A percentile compares a stretch with the other conserved stretches of the same genome.
Evolutionary conservation across 2,797 vertebrate species (phyloP).

Genomic region (Lepilemur septentrionalis): DNA sequence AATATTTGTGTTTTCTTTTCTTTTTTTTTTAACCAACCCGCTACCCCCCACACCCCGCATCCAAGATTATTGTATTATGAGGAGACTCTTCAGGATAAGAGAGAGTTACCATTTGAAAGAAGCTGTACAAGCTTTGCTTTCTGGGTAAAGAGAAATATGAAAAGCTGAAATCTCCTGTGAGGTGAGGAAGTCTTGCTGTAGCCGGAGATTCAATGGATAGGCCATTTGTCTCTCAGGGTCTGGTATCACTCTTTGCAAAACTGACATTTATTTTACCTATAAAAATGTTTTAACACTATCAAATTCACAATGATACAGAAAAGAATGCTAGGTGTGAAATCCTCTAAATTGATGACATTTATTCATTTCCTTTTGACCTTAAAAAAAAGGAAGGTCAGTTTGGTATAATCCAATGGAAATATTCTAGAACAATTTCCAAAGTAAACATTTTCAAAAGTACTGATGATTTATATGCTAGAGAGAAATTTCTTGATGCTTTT

Average conservation of each 20-base stretch:
- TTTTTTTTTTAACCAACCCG: neutral
- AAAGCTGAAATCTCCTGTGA: conserved; percentile 88
- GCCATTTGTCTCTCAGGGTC: conserved; percentile 89
- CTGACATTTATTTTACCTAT: conserved; percentile 97
- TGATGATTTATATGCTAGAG: neutral
- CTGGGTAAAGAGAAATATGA: conserved; percentile 85
- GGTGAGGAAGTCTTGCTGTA: conserved; percentile 80
- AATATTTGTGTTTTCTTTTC: conserved; percentile 80
- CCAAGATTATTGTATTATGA: conserved; percentile 84
- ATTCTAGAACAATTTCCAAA: conserved; percentile 38
- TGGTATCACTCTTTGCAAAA: conserved; percentile 90
- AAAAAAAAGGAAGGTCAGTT: conserved; percentile 43
- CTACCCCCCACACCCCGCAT: conserved; percentile 41
- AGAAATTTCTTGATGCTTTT: neutral
- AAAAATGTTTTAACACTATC: conserved; percentile 82
- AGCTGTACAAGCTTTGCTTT: conserved; percentile 83
- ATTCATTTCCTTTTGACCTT: conserved; percentile 70
- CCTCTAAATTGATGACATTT: conserved; percentile 68
- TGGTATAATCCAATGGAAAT: conserved; percentile 57
- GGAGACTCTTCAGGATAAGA: conserved; percentile 86
- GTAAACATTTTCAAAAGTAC: neutral
- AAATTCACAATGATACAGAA: conserved; percentile 52
- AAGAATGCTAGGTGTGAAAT: conserved; percentile 51
- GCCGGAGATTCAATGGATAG: conserved; percentile 85
- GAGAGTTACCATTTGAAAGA: conserved; percentile 90